Base-by-base conservation (phyloP, 2,113 vertebrate genomes). In the Cygnus atratus region DNA sequence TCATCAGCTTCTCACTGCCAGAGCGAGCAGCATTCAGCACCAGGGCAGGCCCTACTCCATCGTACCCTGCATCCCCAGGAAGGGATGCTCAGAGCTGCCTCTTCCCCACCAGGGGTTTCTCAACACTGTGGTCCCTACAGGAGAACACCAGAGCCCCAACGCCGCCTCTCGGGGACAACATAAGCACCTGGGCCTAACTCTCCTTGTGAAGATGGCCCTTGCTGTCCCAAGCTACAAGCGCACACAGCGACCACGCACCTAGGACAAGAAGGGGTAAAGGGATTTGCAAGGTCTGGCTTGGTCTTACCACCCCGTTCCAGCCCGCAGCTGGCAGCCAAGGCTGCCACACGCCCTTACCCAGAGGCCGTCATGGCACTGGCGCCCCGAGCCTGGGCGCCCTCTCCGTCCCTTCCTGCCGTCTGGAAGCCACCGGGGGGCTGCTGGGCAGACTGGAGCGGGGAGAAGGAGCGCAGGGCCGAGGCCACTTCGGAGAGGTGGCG, bases 401-500 rank as follows among this genome's bases (percentile, higher is more conserved):
- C 96, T 78, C 81, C 93, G 67, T 61, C 95, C 74, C 97, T 98
- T 66, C 95, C 97, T 3, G 71, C 50, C 0, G 50, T 13, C 62
- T 96, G 96, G 87, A 95, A 97, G 98, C 92, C 31, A 31, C 98
- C 97, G 57, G 97, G 98, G 88, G 98, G 87, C 70, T 98, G 97
- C 91, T 99, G 98, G 82, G 98, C 98, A 77, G 98, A 97, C 84
- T 99, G 99, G 87, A 99, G 95, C 0, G 99, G 99, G 6, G 99
- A 99, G 87, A 99, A 98, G 33, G 99, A 99, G 61, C 99, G 98
- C 65, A 99, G 97, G 44, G 99, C 99, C 0, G 99, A 98, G 9
- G 98, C 99, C 20, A 98, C 98, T 63, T 99, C 98, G 2, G 98
- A 98, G 61, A 98, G 97, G 41, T 99, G 98, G 90, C 98, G 98